Base-by-base conservation (phyloP, 2,797 vertebrate species). In the Lemur catta region DNA sequence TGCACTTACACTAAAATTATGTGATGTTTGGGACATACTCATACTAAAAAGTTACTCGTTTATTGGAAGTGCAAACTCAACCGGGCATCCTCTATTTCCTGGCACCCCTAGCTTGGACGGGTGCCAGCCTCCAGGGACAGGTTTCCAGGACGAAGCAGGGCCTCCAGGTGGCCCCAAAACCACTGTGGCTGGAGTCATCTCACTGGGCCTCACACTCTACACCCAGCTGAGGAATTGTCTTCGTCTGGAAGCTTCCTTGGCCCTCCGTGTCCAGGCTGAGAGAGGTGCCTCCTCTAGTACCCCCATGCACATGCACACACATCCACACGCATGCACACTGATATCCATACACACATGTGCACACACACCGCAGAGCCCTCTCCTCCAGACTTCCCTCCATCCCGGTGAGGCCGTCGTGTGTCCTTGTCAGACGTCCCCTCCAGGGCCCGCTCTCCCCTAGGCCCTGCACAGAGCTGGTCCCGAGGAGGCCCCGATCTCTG, bases 301-400 rank as follows among this genome's bases (percentile, higher is more conserved):
- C 24, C 48, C 41, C 3, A 28, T 4, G 1, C 74, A 33, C 3
- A 24, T 17, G 8, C 12, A 9, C 35, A 41, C 2, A 11, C 10
- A 24, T 26, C 3, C 28, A 63, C 18, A 35, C 33, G n/a, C 17
- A 7, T 35, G 63, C 63, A 35, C 63, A 35, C 17, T 8, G 15
- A n/a, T 20, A 20, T 24, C 20, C 28, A 14, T 12, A 11, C 35
- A n/a, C 24, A 14, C 46, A 0, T 3, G 0, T 4, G 12, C 17
- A 8, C 22, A 20, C 26, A 41, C 69, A 1, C 2, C 11, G 20
- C 15, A 11, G n/a, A n/a, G n/a, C 48, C 92, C 7, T 2, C 2
- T 7, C 65, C 28, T 30, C 10, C 8, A 35, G 18, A 85, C 57
- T 30, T 9, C 41, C 43, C 18, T 38, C 72, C 38, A 5, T 41